A percentile compares a stretch with the other conserved stretches of the same genome.
These are phyloP conservation scores for Synergus laeviventris DNA, from an alignment of 2,888 invertebrate species.

Conservation along the genomic window DNA sequence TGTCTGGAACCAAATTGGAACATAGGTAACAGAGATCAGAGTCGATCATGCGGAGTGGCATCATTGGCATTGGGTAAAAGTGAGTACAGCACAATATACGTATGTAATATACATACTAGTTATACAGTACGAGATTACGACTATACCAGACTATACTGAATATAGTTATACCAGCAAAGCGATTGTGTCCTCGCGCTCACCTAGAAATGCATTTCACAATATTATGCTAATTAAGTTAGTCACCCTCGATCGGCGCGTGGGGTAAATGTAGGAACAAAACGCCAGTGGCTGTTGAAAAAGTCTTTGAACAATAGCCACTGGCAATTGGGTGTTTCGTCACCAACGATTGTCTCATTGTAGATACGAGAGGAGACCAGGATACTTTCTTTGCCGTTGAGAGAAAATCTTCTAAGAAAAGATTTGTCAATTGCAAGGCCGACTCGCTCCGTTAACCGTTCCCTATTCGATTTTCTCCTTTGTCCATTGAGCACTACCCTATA, in stretches of 20 bases:
- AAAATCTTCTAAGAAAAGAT: conserved; percentile 24
- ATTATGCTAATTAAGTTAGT: conserved; percentile 68
- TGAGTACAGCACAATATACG: not conserved
- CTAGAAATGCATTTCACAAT: conserved; percentile 66
- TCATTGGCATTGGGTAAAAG: not conserved
- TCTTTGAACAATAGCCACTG: conserved; percentile 28
- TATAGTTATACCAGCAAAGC: not conserved
- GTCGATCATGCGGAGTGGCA: not conserved
- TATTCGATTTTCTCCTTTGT: conserved; percentile 27
- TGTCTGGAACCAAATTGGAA: too few relatives aligned
- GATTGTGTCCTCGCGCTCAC: conserved; percentile 51
- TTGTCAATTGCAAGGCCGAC: conserved; percentile 21
- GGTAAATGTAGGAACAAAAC: conserved; percentile 47
- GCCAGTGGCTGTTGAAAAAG: conserved; percentile 14
- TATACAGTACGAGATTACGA: not conserved
- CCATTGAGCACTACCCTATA: too few relatives aligned
- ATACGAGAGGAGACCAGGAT: conserved; percentile 3
- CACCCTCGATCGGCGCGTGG: conserved; percentile 59
- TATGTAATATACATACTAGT: not conserved
- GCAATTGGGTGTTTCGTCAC: conserved; percentile 25
- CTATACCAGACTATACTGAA: too few relatives aligned
- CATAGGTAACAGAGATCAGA: not conserved
- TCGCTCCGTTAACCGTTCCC: not conserved
- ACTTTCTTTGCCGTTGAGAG: conserved; percentile 1
- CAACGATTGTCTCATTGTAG: conserved; percentile 25